A percentile compares a stretch with the other conserved stretches of the same genome.
Conservation (phyloP, 2,888 invertebrate species). For the Oligia fasciuncula region DNA sequence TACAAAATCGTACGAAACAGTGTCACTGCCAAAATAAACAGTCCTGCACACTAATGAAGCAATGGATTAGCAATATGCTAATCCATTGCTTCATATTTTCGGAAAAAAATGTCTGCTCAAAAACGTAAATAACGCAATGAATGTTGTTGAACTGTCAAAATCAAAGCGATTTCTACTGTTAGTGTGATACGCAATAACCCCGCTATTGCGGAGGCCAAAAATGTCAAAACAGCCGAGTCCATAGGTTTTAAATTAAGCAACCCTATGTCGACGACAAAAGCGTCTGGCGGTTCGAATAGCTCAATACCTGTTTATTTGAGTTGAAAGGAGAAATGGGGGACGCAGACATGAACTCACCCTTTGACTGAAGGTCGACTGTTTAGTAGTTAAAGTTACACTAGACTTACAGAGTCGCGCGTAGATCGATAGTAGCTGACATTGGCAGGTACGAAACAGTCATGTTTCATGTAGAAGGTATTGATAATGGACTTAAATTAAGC, state of each 20-base stretch:
- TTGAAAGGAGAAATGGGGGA: constrained; percentile 33
- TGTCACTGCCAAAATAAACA: background rate
- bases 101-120: background rate
- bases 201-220: background rate
- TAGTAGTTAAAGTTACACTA: constrained; percentile 19
- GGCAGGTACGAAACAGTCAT: background rate
- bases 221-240: background rate
- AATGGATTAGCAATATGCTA: too few relatives aligned
- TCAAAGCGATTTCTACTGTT: too few relatives aligned
- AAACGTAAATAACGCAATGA: background rate
- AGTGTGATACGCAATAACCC: background rate
- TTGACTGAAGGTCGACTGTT: constrained; percentile 26
- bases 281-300: constrained; percentile 38
- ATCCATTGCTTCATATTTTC: background rate
- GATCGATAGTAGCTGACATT: constrained; percentile 31
- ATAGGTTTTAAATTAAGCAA: constrained; percentile 11
- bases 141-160: too few relatives aligned
- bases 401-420: constrained; percentile 7
- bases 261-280: constrained; percentile 42
- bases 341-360: constrained; percentile 28
- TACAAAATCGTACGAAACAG: background rate
- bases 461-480: constrained; percentile 1
- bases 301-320: constrained; percentile 42
- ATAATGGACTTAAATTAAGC: background rate
- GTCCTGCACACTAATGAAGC: too few relatives aligned